Conservation (phyloP, 1,140 invertebrate species). For the Neoseiulus cucumeris region DNA sequence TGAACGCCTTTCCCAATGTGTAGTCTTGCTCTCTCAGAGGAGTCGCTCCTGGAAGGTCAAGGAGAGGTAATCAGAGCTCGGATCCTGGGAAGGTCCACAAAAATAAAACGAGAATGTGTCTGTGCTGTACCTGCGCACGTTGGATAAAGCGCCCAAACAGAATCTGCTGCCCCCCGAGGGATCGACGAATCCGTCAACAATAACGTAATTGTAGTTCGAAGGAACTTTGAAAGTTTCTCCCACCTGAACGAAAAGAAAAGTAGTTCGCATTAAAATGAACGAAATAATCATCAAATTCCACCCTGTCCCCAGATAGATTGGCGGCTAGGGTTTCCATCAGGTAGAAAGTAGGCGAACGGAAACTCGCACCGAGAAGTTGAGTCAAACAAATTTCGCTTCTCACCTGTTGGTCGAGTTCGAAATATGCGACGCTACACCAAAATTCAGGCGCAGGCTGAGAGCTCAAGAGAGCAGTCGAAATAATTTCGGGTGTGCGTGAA, state of each 20-base stretch:
- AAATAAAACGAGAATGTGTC: background rate
- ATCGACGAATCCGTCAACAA: constrained; percentile 94
- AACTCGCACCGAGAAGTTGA: no score
- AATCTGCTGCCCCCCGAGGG: constrained; percentile 85
- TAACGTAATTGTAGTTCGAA: constrained; percentile 74
- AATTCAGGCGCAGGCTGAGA: constrained; percentile 52
- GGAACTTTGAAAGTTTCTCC: constrained; percentile 97
- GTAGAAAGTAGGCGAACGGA: no score
- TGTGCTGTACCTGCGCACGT: constrained; percentile 56
- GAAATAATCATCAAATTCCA: background rate
- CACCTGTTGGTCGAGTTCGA: constrained; percentile 57
- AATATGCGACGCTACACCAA: constrained; percentile 98
- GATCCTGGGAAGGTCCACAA: no score
- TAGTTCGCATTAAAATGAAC: background rate
- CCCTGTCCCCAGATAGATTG: no score
- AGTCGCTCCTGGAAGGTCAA: background rate
- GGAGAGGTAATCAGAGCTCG: background rate
- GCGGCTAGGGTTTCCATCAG: no score
- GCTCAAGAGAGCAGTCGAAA: background rate
- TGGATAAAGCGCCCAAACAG: constrained; percentile 91
- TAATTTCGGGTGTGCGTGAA: background rate
- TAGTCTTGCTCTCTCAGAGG: constrained; percentile 24
- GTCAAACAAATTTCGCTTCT: background rate
- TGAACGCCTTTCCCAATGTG: constrained; percentile 91
- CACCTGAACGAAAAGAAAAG: constrained; percentile 31